Evolutionary conservation across 2,113 vertebrate species (phyloP), one percentile per base, ranked within the genome.

Genomic region (Bungarus multicinctus): DNA sequence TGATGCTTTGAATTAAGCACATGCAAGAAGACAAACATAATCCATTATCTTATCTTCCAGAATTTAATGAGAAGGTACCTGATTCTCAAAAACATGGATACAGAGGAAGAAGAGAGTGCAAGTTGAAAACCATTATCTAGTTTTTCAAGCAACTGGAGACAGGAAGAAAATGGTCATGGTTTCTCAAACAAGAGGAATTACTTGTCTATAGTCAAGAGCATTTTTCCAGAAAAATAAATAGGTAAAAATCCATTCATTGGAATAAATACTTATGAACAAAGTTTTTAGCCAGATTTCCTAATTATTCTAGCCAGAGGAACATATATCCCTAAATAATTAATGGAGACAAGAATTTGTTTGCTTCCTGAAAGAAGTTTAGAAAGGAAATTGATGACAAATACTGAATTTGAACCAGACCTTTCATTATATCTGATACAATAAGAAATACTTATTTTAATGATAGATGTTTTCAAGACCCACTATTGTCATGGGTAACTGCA

Each of bases 11-110:
- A 93, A 45, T 0, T 89, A 0, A 93, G 90, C 0, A 52, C n/a
- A 25, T 86, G 90, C 34, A 94, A 4, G 9, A 90, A 92, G 94
- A 92, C 30, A 81, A 39, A 22, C 12, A 94, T 20, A 93, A 93
- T 47, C 89, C 74, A 91, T 69, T 18, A 30, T 14, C 55, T 50
- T 2, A 57, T 85, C 7, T 93, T 7, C 69, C 88, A 64, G 86
- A 2, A 58, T 5, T 43, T 6, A 88, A 1, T 27, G 91, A 5
- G 64, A 0, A 91, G 52, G 60, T 85, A 81, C 47, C 10, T 3
- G 34, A 14, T 54, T 95, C 53, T 47, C 8, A 93, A 45, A 47
- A 91, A 34, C 47, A 60, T 27, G n/a, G 43, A 89, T 34, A 58
- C 16, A 47, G 43, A 81, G 30, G n/a, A 58, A 53, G 52, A 18